Evolutionary conservation across 1,140 invertebrate genomes (phyloP).

Genomic region (Eupristina koningsbergeri): DNA sequence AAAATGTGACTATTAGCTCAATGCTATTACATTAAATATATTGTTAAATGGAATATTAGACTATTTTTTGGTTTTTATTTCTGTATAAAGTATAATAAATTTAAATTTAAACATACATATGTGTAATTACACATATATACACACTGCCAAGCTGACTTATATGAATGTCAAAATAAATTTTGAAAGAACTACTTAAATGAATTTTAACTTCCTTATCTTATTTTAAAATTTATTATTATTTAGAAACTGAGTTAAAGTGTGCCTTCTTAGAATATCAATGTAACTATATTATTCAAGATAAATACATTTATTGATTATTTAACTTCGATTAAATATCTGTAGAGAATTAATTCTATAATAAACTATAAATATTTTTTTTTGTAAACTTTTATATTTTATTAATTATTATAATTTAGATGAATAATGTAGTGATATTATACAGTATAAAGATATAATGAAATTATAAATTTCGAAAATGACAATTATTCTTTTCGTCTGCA

Average conservation of each 20-base stretch:
- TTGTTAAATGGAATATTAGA: neutral
- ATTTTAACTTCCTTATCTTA: neutral
- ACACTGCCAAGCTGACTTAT: constrained; percentile 17
- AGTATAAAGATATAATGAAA: no score
- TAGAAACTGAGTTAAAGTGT: neutral
- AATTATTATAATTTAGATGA: no score
- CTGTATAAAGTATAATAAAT: no score
- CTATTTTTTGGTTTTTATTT: neutral
- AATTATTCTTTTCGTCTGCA: no score
- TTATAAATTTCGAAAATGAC: no score
- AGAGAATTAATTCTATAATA: no score
- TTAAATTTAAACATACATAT: neutral
- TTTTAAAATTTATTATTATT: constrained; percentile 28
- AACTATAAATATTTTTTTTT: no score
- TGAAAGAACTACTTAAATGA: constrained; percentile 5
- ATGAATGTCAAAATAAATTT: constrained; percentile 27
- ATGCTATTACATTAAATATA: no score
- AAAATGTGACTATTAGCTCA: no score
- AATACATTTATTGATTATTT: constrained; percentile 8
- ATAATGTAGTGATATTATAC: no score
- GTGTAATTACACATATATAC: neutral
- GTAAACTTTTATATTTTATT: no score
- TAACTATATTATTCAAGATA: neutral
- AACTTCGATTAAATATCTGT: neutral
- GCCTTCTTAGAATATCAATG: neutral